These are phyloP conservation scores for Vipera latastei DNA, from an alignment of 2,797 vertebrate genomes.

Conservation along the genomic window DNA sequence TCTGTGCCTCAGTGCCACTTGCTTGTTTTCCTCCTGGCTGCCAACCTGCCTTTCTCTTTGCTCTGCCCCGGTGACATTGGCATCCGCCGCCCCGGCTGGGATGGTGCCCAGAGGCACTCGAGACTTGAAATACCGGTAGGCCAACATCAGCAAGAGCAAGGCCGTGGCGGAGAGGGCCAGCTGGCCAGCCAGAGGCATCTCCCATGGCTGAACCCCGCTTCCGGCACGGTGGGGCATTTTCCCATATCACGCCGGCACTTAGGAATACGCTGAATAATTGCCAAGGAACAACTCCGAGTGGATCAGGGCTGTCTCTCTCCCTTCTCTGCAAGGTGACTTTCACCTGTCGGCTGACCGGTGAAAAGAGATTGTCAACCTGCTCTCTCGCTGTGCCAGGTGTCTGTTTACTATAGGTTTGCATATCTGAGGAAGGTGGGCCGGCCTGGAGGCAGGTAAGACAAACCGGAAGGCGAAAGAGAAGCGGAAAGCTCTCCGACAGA, in stretches of 20 bases:
- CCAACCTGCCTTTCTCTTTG: fast-evolving
- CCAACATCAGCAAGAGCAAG: conserved; percentile 81
- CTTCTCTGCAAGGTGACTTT: conserved; percentile 67
- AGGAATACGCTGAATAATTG: conserved; percentile 74
- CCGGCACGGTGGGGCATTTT: conserved; percentile 57
- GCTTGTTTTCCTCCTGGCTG: background rate
- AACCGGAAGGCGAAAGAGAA: background rate
- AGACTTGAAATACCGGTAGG: conserved; percentile 81
- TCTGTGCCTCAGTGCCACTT: conserved; percentile 13
- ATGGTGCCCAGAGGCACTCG: conserved; percentile 50
- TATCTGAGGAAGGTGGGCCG: conserved; percentile 49
- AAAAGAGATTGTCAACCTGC: conserved; percentile 22
- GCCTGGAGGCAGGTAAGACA: conserved; percentile 33
- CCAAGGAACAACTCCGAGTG: conserved; percentile 26
- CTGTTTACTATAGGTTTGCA: conserved; percentile 46
- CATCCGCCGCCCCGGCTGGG: background rate
- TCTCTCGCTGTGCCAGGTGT: background rate
- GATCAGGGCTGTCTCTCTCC: background rate
- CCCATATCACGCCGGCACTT: conserved; percentile 4
- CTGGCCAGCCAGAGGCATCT: conserved; percentile 86
- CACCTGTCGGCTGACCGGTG: conserved; percentile 23
- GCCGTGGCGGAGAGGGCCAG: conserved; percentile 79
- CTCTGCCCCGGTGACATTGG: fast-evolving
- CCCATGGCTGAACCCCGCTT: conserved; percentile 71
- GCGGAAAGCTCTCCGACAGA: background rate